Conservation (phyloP, 2,888 invertebrate species). For the Periphyllus acericola region DNA sequence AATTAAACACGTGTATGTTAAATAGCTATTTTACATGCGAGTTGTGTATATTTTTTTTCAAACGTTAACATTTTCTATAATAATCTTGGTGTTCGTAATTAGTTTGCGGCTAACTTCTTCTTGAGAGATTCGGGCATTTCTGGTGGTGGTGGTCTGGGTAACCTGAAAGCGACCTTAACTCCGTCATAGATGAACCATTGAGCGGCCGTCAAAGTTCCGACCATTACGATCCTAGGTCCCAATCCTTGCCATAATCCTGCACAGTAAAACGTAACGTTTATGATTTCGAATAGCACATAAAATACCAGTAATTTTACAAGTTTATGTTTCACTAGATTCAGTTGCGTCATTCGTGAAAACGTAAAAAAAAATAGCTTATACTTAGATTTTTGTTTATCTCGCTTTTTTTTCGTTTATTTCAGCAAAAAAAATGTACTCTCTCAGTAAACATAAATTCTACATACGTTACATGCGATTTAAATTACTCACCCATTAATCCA, state of each 20-base stretch:
- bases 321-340: neutral
- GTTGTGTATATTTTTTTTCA: neutral
- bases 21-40: constrained; percentile 13
- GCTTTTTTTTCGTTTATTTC: too few species aligned
- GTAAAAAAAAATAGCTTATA: too few species aligned
- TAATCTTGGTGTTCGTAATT: constrained; percentile 47
- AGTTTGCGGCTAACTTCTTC: constrained; percentile 71
- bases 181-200: constrained; percentile 98
- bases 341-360: too few species aligned
- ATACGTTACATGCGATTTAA: neutral
- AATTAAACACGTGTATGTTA: neutral
- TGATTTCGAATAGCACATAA: neutral
- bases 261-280: neutral
- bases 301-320: neutral
- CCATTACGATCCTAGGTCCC: constrained; percentile 93
- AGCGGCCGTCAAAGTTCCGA: constrained; percentile 93
- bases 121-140: constrained; percentile 94
- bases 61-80: constrained; percentile 39
- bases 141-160: constrained; percentile 96
- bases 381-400: too few species aligned
- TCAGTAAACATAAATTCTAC: neutral
- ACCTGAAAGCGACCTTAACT: constrained; percentile 84
- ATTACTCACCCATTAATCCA: constrained; percentile 72
- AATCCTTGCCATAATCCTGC: constrained; percentile 88
- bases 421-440: too few species aligned